These are phyloP conservation scores for Glaucomys volans DNA, from an alignment of 2,113 vertebrate genomes.

Conservation along the genomic window DNA sequence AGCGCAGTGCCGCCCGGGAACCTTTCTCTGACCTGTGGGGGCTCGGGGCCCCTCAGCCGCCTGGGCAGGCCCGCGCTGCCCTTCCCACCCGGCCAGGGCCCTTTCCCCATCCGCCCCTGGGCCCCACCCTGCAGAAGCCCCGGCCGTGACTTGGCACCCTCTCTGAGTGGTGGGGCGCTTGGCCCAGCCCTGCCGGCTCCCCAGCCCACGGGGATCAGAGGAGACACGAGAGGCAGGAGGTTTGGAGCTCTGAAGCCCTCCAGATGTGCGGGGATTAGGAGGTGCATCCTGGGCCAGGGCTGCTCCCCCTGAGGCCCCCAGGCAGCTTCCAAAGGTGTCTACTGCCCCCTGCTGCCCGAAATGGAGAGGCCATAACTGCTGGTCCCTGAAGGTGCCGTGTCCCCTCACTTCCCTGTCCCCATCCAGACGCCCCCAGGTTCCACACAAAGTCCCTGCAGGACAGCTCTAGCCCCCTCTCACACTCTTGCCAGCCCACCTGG, in stretches of 20 bases:
- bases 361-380: fast-evolving
- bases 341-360: slow-evolving; percentile 74
- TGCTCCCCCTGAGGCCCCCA: neutral
- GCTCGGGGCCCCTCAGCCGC: neutral
- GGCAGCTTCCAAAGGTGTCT: neutral
- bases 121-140: slow-evolving; percentile 36
- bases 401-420: fast-evolving
- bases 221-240: neutral
- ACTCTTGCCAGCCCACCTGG: fast-evolving
- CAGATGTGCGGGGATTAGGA: slow-evolving; percentile 64
- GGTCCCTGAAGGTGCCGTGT: fast-evolving
- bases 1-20: neutral
- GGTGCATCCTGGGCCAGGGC: slow-evolving; percentile 3
- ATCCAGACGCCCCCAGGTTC: fast-evolving
- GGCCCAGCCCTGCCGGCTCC: slow-evolving; percentile 27
- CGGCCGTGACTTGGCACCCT: slow-evolving; percentile 41
- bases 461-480: no score
- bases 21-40: slow-evolving; percentile 5
- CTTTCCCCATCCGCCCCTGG: neutral
- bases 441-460: fast-evolving
- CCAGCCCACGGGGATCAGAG: neutral
- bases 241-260: slow-evolving; percentile 17
- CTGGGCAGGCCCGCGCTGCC: neutral
- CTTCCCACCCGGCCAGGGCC: neutral
- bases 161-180: neutral